These are phyloP conservation scores for Antrozous pallidus DNA, from an alignment of 2,797 vertebrate species.

Conservation along the genomic window DNA sequence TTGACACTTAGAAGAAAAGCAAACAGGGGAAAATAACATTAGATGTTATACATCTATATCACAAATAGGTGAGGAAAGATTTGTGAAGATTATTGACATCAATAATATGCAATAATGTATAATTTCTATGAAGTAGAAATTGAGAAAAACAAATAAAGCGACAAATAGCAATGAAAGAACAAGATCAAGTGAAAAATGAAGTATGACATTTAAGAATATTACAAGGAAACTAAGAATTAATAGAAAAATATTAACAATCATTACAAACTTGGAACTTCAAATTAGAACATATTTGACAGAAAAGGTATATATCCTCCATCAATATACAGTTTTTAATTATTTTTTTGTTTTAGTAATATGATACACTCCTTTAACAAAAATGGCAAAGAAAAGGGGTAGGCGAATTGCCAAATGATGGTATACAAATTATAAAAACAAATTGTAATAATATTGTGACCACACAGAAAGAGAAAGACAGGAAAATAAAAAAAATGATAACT, in stretches of 20 bases:
- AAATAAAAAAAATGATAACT: neutral
- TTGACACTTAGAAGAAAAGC: neutral
- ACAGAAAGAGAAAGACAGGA: neutral
- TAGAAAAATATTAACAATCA: neutral
- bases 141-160: neutral
- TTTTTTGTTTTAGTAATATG: neutral
- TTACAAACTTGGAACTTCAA: neutral
- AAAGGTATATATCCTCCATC: neutral
- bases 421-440: neutral
- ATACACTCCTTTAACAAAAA: neutral
- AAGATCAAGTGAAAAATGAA: neutral
- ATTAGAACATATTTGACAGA: neutral
- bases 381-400: fast-evolving
- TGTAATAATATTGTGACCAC: neutral
- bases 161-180: neutral
- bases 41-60: too few relatives aligned
- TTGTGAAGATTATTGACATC: neutral
- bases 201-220: neutral
- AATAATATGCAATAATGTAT: neutral
- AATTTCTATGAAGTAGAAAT: neutral
- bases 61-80: neutral
- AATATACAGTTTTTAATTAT: neutral
- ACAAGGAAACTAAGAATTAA: neutral
- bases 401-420: neutral
- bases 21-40: neutral